Percentiles rank a stretch among this genome's conserved stretches.
Evolutionary conservation across 2,888 invertebrate species (phyloP).

Genomic region (Lasioglossum lativentre): DNA sequence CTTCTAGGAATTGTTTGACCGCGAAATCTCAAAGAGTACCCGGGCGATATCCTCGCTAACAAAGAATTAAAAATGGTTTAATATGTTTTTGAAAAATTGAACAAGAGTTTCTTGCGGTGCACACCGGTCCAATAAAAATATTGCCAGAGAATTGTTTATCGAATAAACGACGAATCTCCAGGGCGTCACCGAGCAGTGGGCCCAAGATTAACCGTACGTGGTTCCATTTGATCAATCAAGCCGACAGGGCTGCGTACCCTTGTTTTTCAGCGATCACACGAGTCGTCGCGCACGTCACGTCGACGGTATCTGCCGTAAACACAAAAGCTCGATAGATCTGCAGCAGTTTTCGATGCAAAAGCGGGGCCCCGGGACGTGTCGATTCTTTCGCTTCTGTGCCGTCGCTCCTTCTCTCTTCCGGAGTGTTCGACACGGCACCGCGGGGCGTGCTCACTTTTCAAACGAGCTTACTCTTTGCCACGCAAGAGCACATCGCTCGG

Average conservation of each 20-base stretch:
- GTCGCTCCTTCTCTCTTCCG: conserved; percentile 57
- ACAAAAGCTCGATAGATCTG: conserved; percentile 63
- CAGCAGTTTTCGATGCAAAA: conserved; percentile 59
- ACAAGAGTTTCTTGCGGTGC: too few relatives aligned
- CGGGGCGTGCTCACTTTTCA: conserved; percentile 80
- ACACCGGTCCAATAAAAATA: neutral
- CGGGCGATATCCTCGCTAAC: too few relatives aligned
- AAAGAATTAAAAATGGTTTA: too few relatives aligned
- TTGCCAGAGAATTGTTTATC: neutral
- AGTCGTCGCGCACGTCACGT: conserved; percentile 43
- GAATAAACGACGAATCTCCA: neutral
- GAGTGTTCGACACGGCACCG: conserved; percentile 69
- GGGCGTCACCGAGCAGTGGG: neutral
- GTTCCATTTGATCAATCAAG: conserved; percentile 11
- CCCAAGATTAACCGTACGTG: conserved; percentile 27
- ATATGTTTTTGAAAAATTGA: too few relatives aligned
- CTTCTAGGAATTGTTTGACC: too few relatives aligned
- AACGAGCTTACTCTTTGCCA: conserved; percentile 82
- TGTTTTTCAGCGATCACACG: conserved; percentile 44
- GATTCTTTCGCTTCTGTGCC: conserved; percentile 54
- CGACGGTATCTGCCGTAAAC: conserved; percentile 30
- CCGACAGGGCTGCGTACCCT: conserved; percentile 18
- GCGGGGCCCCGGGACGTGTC: conserved; percentile 51
- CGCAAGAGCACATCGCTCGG: conserved; percentile 71
- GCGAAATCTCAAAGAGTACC: too few relatives aligned